A percentile compares a stretch with the other conserved stretches of the same genome.
Evolutionary conservation across 2,888 invertebrate genomes (phyloP).

Genomic region (Nyleta sp.): DNA sequence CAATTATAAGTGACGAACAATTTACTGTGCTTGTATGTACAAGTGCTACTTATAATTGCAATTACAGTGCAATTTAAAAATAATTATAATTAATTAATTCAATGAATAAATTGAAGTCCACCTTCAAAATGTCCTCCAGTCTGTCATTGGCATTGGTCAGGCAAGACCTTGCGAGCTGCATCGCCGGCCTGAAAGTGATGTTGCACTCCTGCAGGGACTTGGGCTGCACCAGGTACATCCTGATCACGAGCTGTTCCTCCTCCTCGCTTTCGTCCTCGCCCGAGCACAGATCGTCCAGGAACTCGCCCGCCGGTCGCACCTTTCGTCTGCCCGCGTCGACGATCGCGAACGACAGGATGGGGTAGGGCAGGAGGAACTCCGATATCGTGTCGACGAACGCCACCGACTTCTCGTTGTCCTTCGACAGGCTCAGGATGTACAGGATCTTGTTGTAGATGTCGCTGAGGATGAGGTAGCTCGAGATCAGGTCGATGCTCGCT

Average conservation of each 20-base stretch:
- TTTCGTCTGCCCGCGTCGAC: constrained; percentile 87
- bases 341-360: constrained; percentile 95
- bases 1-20: no score
- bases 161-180: constrained; percentile 70
- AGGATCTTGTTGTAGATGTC: constrained; percentile 93
- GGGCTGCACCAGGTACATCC: constrained; percentile 92
- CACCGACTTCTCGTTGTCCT: constrained; percentile 85
- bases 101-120: background rate
- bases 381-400: constrained; percentile 90
- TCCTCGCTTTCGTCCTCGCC: constrained; percentile 85
- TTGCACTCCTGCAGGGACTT: constrained; percentile 94
- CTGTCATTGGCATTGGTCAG: constrained; percentile 78
- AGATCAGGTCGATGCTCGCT: constrained; percentile 92
- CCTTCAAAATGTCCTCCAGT: constrained; percentile 65
- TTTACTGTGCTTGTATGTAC: no score
- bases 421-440: constrained; percentile 90
- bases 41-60: no score
- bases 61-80: no score
- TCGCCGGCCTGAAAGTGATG: constrained; percentile 85
- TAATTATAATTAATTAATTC: no score
- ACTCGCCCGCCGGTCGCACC: constrained; percentile 77
- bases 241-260: constrained; percentile 83
- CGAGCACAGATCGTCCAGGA: constrained; percentile 84
- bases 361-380: constrained; percentile 93
- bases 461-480: constrained; percentile 93